These are phyloP conservation scores for Micrasema longulum DNA, from an alignment of 1,140 invertebrate species.

Conservation along the genomic window DNA sequence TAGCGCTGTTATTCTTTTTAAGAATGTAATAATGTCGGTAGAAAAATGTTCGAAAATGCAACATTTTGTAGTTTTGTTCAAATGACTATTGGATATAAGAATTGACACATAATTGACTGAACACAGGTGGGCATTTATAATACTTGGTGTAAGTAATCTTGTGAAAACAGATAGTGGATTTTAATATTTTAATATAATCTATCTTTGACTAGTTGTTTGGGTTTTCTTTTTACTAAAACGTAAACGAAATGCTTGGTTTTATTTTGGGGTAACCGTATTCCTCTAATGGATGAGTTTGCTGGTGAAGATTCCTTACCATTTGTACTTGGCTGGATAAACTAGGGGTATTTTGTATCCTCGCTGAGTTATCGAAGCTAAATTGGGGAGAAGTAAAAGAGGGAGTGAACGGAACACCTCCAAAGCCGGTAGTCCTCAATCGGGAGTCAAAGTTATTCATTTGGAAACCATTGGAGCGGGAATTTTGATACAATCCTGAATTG, in stretches of 20 bases:
- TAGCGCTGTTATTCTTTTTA: too few relatives aligned
- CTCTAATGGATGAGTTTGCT: conserved; percentile 38
- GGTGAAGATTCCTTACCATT: conserved; percentile 3
- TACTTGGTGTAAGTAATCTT: too few relatives aligned
- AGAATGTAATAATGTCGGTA: too few relatives aligned
- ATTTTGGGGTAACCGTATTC: conserved; percentile 48
- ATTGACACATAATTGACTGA: too few relatives aligned
- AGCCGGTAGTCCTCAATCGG: not conserved
- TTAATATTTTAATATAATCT: conserved; percentile 31
- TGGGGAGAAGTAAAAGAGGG: conserved; percentile 15
- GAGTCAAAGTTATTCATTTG: conserved; percentile 20
- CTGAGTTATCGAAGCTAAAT: not conserved
- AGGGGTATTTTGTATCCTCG: not conserved
- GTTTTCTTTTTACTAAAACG: conserved; percentile 39
- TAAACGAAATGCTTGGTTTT: conserved; percentile 50
- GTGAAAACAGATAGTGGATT: not conserved
- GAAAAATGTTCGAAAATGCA: too few relatives aligned
- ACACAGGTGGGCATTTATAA: too few relatives aligned
- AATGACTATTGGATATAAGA: too few relatives aligned
- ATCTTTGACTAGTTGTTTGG: conserved; percentile 41
- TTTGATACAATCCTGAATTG: not conserved
- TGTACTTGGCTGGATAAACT: conserved; percentile 5
- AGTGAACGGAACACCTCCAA: not conserved
- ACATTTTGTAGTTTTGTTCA: too few relatives aligned
- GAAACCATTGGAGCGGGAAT: not conserved